A percentile compares a stretch with the other conserved stretches of the same genome.
phyloP scores from a whole-genome alignment of 2,888 invertebrate species.

The Phaonia tiefii region DNA sequence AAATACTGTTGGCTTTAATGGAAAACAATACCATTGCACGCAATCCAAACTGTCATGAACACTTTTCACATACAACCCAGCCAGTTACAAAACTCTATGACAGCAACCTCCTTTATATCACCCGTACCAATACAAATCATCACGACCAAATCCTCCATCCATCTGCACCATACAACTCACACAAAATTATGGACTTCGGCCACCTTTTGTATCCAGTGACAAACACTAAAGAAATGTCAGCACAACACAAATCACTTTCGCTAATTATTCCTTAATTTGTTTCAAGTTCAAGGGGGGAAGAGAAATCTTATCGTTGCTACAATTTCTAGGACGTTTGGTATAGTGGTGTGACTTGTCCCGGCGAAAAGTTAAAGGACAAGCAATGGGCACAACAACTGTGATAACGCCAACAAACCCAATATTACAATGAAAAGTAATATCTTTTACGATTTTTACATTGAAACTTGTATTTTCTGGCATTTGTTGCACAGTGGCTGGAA shows the following conservation, averaged over 20 bases:
- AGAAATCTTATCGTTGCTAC: slow-evolving; percentile 53
- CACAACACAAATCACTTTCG: slow-evolving; percentile 73
- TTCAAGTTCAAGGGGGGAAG: slow-evolving; percentile 52
- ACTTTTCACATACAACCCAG: background rate
- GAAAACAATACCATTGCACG: background rate
- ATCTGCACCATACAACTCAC: too few relatives aligned
- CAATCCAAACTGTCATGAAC: background rate
- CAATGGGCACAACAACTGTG: too few relatives aligned
- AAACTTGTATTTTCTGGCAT: background rate
- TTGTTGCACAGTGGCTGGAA: background rate
- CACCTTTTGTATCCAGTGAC: slow-evolving; percentile 10
- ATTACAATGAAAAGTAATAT: slow-evolving; percentile 14
- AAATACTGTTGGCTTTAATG: background rate
- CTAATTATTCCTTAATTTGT: slow-evolving; percentile 74
- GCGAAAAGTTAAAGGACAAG: too few relatives aligned
- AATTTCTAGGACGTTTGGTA: background rate
- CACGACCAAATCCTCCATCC: too few relatives aligned
- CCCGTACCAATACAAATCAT: too few relatives aligned
- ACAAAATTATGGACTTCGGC: background rate
- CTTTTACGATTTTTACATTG: slow-evolving; percentile 10
- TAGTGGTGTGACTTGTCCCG: slow-evolving; percentile 22
- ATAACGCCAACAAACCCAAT: slow-evolving; percentile 1
- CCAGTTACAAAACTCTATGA: too few relatives aligned
- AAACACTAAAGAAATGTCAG: slow-evolving; percentile 62
- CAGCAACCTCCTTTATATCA: too few relatives aligned